Percentiles rank a stretch among this genome's conserved stretches.
These are phyloP conservation scores for Kuschelorhynchus macadamiae DNA, from an alignment of 2,888 invertebrate species.

Conservation along the genomic window DNA sequence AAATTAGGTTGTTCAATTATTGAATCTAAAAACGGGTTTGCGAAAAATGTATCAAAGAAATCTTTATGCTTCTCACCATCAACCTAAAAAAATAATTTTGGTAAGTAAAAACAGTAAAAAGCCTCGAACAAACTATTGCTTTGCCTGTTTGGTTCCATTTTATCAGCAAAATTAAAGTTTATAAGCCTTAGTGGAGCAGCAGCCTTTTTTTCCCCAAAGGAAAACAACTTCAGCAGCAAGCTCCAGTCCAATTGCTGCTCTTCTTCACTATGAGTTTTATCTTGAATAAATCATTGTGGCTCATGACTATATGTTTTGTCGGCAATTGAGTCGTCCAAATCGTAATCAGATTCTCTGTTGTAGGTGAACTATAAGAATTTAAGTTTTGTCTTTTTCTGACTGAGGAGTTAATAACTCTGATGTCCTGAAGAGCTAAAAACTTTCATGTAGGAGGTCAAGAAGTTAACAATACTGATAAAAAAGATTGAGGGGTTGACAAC, in stretches of 20 bases:
- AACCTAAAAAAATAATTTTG: not conserved
- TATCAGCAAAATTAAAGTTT: slow-evolving; percentile 1
- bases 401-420: not conserved
- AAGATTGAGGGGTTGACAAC: not conserved
- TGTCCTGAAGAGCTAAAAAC: too few relatives aligned
- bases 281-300: not conserved
- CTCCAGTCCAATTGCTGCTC: too few relatives aligned
- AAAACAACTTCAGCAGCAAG: not conserved
- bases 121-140: not conserved
- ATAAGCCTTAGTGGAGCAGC: not conserved
- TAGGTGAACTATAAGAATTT: not conserved
- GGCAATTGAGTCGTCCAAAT: slow-evolving; percentile 4
- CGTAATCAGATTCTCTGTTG: not conserved
- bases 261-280: not conserved
- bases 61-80: not conserved
- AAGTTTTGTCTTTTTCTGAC: not conserved
- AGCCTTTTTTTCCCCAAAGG: not conserved
- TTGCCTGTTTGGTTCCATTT: slow-evolving; percentile 8
- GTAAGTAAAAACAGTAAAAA: not conserved
- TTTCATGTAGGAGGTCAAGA: too few relatives aligned
- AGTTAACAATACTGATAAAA: not conserved
- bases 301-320: slow-evolving; percentile 5
- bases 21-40: not conserved
- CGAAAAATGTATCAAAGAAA: slow-evolving; percentile 1
- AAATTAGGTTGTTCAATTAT: slow-evolving; percentile 6